Base-by-base conservation (phyloP, 2,888 invertebrate genomes). In the Ecliptopera silaceata region DNA sequence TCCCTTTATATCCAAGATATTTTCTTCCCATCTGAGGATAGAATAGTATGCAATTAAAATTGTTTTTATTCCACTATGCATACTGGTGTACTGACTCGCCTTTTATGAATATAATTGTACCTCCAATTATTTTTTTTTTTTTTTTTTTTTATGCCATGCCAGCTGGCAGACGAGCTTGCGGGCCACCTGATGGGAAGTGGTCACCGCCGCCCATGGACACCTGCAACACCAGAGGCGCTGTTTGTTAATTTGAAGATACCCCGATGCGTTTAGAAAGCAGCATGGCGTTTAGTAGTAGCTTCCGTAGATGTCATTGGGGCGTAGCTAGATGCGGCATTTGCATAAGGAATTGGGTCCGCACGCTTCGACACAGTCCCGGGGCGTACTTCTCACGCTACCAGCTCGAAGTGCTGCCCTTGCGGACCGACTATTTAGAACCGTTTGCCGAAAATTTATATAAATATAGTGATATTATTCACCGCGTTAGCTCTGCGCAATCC, bases 281-380 rank as follows among this genome's bases (percentile, higher is more conserved):
- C 44, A 29, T 61, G 64, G 64, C 64, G 59, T 51, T 59, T 59
- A 59, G 50, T 31, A 55, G 64, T 60, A 59, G 49, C 56, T 63
- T 59, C 57, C 65, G 63, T 72, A 70, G 71, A 70, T 69, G 75
- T 67, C 70, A 71, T 67, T 69, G 75, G 71, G 68, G 73, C 75
- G 72, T 74, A 75, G 82, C 79, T 76, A 80, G 77, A 74, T 75
- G 68, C 67, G 73, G 64, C 78, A 90, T 90, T 90, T 84, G 88
- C 89, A 90, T 90, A 84, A 80, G 75, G 78, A 88, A 87, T 89
- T 88, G 90, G 90, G 83, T 78, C 80, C 82, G 84, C 90, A 90
- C 90, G 90, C 84, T 82, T 72, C 75, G 75, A 75, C 77, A 74
- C 74, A 73, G 77, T 77, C 81, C 79, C 74, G 72, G 71, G 75